Evolutionary conservation across 1,140 invertebrate genomes (phyloP).

Genomic region (Amphibalanus amphitrite): DNA sequence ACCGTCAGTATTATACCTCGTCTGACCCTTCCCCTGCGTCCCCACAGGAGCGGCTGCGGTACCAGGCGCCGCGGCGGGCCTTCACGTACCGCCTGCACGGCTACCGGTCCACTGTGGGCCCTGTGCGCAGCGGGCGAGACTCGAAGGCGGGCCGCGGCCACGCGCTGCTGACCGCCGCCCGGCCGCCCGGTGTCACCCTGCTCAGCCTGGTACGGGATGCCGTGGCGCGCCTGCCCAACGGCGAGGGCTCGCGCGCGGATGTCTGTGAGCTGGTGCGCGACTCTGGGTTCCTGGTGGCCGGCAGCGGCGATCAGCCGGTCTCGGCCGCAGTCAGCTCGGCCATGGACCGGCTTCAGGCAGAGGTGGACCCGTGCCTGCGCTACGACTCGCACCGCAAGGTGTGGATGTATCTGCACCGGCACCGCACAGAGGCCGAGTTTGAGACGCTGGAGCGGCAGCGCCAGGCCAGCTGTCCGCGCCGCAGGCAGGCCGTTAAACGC

Average conservation of each 20-base stretch:
- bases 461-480: not conserved
- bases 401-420: constrained; percentile 77
- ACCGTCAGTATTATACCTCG: too few relatives aligned
- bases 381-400: constrained; percentile 74
- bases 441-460: constrained; percentile 20
- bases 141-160: constrained; percentile 45
- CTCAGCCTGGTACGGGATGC: constrained; percentile 78
- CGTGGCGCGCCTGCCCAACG: constrained; percentile 76
- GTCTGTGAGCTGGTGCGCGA: constrained; percentile 67
- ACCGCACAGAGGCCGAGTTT: constrained; percentile 55
- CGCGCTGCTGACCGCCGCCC: too few relatives aligned
- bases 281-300: constrained; percentile 65
- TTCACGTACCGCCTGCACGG: constrained; percentile 71
- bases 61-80: constrained; percentile 64
- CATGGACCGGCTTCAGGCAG: constrained; percentile 69
- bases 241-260: constrained; percentile 77
- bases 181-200: constrained; percentile 82
- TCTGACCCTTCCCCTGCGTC: constrained; percentile 61
- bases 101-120: constrained; percentile 72
- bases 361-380: constrained; percentile 74
- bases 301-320: constrained; percentile 36
- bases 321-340: constrained; percentile 77
- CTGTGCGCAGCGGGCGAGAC: constrained; percentile 36
- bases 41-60: constrained; percentile 57
- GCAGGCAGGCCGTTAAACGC: not conserved